Evolutionary conservation across 1,140 invertebrate species (phyloP), one percentile per base, ranked within the genome.

Genomic region (Eulimnadia texana): DNA sequence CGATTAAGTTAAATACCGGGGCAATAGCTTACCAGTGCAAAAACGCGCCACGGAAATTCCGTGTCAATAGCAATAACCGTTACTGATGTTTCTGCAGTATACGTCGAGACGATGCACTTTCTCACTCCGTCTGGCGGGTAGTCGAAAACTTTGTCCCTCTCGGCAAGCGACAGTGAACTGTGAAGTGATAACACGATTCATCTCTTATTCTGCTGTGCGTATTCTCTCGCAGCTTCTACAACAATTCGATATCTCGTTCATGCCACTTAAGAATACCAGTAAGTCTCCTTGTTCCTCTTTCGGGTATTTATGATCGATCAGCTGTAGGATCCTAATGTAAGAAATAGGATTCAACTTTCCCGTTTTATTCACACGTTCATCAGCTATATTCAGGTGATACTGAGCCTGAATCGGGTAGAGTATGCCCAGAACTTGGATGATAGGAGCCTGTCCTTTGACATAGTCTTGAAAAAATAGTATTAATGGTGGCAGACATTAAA

Each of bases 51-150:
- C n/a, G n/a, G n/a, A n/a, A n/a, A n/a, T n/a, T n/a, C n/a, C n/a
- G n/a, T n/a, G n/a, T n/a, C n/a, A n/a, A n/a, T n/a, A n/a, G 95
- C 96, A 76, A 99, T 96, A 62, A 99, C 98, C 0, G 97, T 99
- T 3, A 99, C 86, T 3, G 94, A 98, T 0, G 97, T 99, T 78
- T 99, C 97, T 0, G 97, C 95, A 61, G 99, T 98, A 70, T 99
- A 99, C n/a, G 96, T 99, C 1, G 93, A 93, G 1, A 99, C 82
- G 63, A 99, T 94, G 71, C 95, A 98, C 75, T 99, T 99, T 64
- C 96, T 77, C 1, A 93, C 80, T 24, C 93, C 90, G 63, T 93
- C 88, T 20, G 93, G 94, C n/a, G 93, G 81, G 72, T 93, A 90
- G 69, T 97, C 92, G 73, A 99, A 99, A 3, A 97, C 89, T 75